Conservation (phyloP, 1,140 invertebrate genomes). For the Sweltsa coloradensis region DNA sequence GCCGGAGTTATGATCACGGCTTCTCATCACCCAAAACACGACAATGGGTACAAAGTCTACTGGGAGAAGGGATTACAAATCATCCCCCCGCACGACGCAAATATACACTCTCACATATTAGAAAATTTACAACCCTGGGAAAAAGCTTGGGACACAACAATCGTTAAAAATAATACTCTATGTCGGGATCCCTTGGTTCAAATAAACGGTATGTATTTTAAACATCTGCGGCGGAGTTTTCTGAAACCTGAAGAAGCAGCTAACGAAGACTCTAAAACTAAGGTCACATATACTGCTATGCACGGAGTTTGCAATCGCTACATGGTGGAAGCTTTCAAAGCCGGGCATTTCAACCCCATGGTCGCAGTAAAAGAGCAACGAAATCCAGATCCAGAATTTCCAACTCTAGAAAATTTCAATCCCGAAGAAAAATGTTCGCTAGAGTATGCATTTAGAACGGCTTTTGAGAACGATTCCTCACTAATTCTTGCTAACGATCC, state of each 20-base stretch:
- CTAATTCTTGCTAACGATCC: conserved; percentile 96
- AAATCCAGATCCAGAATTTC: conserved; percentile 90
- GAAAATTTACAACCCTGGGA: conserved; percentile 59
- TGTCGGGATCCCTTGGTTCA: conserved; percentile 42
- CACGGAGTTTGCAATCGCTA: conserved; percentile 91
- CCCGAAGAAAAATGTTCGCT: conserved; percentile 93
- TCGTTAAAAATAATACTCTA: conserved; percentile 26
- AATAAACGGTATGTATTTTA: conserved; percentile 52
- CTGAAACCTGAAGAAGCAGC: conserved; percentile 35
- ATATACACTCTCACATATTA: conserved; percentile 14
- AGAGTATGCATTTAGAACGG: conserved; percentile 72
- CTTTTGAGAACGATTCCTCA: conserved; percentile 50
- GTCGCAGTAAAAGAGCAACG: conserved; percentile 73
- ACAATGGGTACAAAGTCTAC: conserved; percentile 99
- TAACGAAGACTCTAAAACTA: conserved; percentile 48
- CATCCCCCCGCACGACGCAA: conserved; percentile 8
- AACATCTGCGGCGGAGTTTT: conserved; percentile 43
- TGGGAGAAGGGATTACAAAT: conserved; percentile 83
- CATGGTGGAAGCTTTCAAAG: conserved; percentile 60
- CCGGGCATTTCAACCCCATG: conserved; percentile 63
- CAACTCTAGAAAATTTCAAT: conserved; percentile 95
- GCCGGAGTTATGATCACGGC: conserved; percentile 94
- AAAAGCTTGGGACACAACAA: conserved; percentile 46
- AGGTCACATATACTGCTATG: conserved; percentile 90
- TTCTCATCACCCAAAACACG: conserved; percentile 97